Percentiles rank a stretch among this genome's conserved stretches.
Evolutionary conservation across 2,888 invertebrate genomes (phyloP).

Genomic region (Volucella zonaria): DNA sequence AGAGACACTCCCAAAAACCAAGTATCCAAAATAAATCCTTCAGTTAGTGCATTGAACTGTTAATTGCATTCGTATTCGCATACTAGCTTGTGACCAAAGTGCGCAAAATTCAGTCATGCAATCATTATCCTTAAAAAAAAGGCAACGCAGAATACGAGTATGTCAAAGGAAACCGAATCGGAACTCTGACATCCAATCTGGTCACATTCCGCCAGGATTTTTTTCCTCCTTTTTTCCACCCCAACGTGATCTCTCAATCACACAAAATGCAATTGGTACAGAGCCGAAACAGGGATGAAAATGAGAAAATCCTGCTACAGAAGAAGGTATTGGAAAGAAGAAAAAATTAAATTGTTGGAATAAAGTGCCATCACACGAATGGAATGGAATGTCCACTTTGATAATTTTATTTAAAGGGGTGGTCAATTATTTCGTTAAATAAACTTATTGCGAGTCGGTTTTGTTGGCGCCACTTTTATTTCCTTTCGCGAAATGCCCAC

Average conservation of each 20-base stretch:
- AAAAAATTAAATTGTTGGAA: not conserved
- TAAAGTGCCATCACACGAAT: not conserved
- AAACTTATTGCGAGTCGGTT: conserved; percentile 39
- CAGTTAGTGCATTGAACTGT: conserved; percentile 51
- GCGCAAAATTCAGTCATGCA: conserved; percentile 23
- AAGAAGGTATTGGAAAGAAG: not conserved
- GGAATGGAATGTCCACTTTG: conserved; percentile 34
- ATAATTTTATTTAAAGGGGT: conserved; percentile 61
- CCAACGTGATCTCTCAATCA: conserved; percentile 51
- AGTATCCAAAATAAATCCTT: conserved; percentile 20
- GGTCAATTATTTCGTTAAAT: conserved; percentile 63
- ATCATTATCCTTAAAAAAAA: conserved; percentile 14
- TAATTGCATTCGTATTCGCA: conserved; percentile 55
- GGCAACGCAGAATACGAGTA: not conserved
- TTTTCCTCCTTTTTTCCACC: conserved; percentile 14
- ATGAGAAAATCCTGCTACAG: conserved; percentile 20
- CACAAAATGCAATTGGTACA: conserved; percentile 21
- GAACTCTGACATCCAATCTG: conserved; percentile 54
- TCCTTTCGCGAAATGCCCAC: not conserved
- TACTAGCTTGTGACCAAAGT: conserved; percentile 24
- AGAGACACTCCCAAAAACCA: no score
- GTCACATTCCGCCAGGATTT: conserved; percentile 17
- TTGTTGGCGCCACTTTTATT: not conserved
- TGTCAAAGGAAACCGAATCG: conserved; percentile 55
- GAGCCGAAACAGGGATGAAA: conserved; percentile 10